Evolutionary conservation across 37 sponge, comb jelly and placozoan species (phyloP), one percentile per base, ranked within the genome.

Genomic region (Cladorhizidae sp.): DNA sequence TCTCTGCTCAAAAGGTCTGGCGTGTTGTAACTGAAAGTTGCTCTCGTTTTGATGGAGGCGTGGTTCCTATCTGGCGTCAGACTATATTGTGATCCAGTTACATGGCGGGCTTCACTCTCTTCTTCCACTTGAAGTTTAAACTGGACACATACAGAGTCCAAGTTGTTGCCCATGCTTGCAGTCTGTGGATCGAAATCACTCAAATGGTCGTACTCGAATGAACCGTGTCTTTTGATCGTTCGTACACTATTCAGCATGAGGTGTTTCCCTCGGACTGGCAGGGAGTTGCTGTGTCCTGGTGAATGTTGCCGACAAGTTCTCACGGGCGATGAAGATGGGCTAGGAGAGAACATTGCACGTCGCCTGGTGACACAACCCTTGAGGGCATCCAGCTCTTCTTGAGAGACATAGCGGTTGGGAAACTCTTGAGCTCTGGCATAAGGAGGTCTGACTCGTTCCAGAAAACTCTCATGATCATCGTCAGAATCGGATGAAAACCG

Each of bases 61-160:
- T 45, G 49, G 9, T 45, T 45, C 5, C 49, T 12, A 45, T 9
- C 49, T n/a, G n/a, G n/a, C 9, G 8, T 45, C 49, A 12, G 49
- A 9, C 49, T 45, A 45, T 45, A 9, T 9, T 45, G 49, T 9
- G 49, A 45, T 45, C 8, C 49, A 45, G 49, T 45, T 45, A 15
- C n/a, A 54, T 70, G 11, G 33, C 23, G 38, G 26, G 21, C 57
- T 70, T 25, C 57, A 5, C 21, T n/a, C 25, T 32, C 45, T 57
- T 57, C 79, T 50, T 85, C 49, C 2, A 39, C 38, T 31, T 78
- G 28, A 25, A 32, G 49, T 2, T 36, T 72, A 85, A 85, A 85
- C 73, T 85, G 86, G 3, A 85, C 79, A 71, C 86, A 78, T n/a
- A 85, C 79, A 33, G 86, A 78, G 49, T 76, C 72, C 57, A 28